Percentiles rank a stretch among this genome's conserved stretches.
phyloP scores from a whole-genome alignment of 2,797 vertebrate species.

The Coregonus ussuriensis region DNA sequence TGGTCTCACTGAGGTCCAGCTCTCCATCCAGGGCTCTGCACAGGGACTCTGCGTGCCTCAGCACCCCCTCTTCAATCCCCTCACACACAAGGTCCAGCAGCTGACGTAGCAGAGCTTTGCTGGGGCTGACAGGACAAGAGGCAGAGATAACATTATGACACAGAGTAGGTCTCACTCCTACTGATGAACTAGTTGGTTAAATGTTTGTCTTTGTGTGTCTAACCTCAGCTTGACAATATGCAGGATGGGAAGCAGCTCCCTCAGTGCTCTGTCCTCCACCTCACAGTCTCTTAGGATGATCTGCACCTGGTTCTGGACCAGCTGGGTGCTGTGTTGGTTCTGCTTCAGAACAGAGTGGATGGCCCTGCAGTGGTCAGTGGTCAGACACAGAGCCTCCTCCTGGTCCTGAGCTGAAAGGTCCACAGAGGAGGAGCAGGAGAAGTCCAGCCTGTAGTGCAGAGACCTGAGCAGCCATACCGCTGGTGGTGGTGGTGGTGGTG shows the following conservation, averaged over 20 bases:
- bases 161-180: neutral
- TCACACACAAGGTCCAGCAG: conserved; percentile 43
- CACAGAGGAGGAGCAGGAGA: conserved; percentile 37
- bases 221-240: conserved; percentile 37
- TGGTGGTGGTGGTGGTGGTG: neutral
- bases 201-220: neutral
- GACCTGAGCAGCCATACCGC: neutral
- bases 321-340: neutral
- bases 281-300: conserved; percentile 57
- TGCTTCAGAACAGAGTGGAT: conserved; percentile 36
- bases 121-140: conserved; percentile 8
- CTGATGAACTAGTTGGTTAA: neutral
- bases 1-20: conserved; percentile 63
- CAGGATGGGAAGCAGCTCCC: conserved; percentile 47
- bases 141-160: neutral
- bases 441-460: conserved; percentile 50
- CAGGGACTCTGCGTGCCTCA: conserved; percentile 38
- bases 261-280: conserved; percentile 47
- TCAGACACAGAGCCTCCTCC: conserved; percentile 35
- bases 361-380: conserved; percentile 31
- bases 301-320: conserved; percentile 5
- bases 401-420: conserved; percentile 33
- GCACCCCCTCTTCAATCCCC: conserved; percentile 12
- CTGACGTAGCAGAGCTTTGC: conserved; percentile 48
- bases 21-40: conserved; percentile 47